Percentiles rank a stretch among this genome's conserved stretches.
phyloP scores from a whole-genome alignment of 2,113 vertebrate genomes.

The Semicossyphus pulcher region DNA sequence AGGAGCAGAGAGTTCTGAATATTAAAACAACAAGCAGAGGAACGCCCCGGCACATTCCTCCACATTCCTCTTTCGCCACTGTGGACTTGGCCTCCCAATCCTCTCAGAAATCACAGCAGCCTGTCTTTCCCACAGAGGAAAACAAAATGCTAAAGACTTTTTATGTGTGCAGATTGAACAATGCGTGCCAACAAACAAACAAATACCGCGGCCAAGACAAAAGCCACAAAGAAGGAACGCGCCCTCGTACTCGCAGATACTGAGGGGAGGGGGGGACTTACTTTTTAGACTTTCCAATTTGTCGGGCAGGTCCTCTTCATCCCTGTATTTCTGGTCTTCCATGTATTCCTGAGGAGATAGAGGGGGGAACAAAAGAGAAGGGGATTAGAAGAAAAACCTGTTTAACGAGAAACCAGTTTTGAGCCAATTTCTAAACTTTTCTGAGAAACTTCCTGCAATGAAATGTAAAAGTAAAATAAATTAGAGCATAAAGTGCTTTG shows the following conservation, averaged over 20 bases:
- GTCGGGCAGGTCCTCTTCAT: slow-evolving; percentile 92
- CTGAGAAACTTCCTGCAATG: not conserved
- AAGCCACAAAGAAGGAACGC: slow-evolving; percentile 9
- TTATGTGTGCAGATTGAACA: not conserved
- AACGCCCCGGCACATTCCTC: slow-evolving; percentile 76
- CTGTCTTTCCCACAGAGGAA: slow-evolving; percentile 65
- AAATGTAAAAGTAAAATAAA: not conserved
- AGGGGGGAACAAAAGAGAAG: not conserved
- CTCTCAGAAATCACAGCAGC: slow-evolving; percentile 57
- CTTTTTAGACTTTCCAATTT: slow-evolving; percentile 95
- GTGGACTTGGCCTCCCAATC: slow-evolving; percentile 56
- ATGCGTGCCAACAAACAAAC: slow-evolving; percentile 30
- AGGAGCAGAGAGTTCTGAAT: slow-evolving; percentile 52
- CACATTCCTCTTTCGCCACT: slow-evolving; percentile 73
- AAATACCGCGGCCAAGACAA: slow-evolving; percentile 27
- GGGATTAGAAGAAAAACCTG: not conserved
- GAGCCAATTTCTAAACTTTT: not conserved
- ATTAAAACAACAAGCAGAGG: slow-evolving; percentile 66
- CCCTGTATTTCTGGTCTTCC: slow-evolving; percentile 94
- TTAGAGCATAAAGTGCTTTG: not conserved
- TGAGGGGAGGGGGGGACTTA: slow-evolving; percentile 72
- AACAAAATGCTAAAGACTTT: slow-evolving; percentile 35
- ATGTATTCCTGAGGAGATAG: slow-evolving; percentile 88
- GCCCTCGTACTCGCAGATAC: not conserved
- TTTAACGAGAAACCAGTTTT: not conserved